phyloP scores from a whole-genome alignment of 2,797 vertebrate genomes.

The Pangasius sanitwongsei region DNA sequence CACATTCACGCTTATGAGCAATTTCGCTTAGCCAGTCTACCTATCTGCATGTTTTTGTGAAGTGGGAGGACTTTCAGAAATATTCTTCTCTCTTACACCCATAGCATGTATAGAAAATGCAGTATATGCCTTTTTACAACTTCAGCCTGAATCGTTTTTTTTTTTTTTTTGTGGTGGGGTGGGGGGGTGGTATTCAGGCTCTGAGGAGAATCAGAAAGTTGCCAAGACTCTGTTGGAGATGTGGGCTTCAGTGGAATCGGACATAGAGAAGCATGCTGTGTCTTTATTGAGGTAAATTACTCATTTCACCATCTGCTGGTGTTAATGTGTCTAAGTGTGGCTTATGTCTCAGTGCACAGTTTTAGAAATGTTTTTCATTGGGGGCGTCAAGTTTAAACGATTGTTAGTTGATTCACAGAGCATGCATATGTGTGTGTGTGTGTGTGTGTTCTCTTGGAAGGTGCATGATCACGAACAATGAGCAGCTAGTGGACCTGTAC shows the following conservation, averaged over 20 bases:
- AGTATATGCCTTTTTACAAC: neutral
- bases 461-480: slow-evolving; percentile 78
- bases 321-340: neutral
- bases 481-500: slow-evolving; percentile 73
- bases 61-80: neutral
- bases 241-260: slow-evolving; percentile 77
- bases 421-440: slow-evolving; percentile 15
- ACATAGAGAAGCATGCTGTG: slow-evolving; percentile 77
- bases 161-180: neutral
- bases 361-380: neutral
- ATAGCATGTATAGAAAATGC: neutral
- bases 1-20: neutral
- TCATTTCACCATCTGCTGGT: slow-evolving; percentile 73
- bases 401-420: neutral
- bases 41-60: neutral
- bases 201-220: slow-evolving; percentile 76
- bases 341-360: neutral
- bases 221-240: slow-evolving; percentile 78
- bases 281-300: slow-evolving; percentile 83
- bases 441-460: slow-evolving; percentile 62
- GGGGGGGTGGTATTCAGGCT: slow-evolving; percentile 71
- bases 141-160: neutral
- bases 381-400: neutral
- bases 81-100: neutral
- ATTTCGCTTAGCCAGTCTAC: neutral